A percentile compares a stretch with the other conserved stretches of the same genome.
Conservation (phyloP, 2,888 invertebrate genomes). For the Desoria tigrina region DNA sequence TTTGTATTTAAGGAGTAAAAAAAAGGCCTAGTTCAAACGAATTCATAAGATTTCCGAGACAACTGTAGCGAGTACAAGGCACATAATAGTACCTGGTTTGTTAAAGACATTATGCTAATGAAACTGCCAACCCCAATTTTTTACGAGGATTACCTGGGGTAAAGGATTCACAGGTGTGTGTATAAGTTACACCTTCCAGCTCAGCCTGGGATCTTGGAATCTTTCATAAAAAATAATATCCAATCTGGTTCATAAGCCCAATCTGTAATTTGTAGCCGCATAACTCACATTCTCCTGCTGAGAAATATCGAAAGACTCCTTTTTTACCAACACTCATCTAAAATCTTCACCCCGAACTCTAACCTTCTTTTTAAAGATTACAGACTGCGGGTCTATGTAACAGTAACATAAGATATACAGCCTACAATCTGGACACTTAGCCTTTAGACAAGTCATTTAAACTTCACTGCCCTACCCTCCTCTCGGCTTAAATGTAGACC, state of each 20-base stretch:
- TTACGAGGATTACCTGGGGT: constrained; percentile 14
- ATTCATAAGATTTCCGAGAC: too few species aligned
- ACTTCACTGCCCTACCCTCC: constrained; percentile 21
- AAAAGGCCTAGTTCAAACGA: too few species aligned
- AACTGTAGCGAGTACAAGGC: not conserved
- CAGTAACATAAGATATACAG: too few species aligned
- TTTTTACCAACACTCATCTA: too few species aligned
- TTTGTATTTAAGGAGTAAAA: too few species aligned
- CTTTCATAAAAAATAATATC: not conserved
- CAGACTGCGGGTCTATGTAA: too few species aligned
- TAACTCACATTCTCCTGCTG: constrained; percentile 1
- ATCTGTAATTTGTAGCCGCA: constrained; percentile 12
- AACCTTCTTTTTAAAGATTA: too few species aligned
- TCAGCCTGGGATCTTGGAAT: not conserved
- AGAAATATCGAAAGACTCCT: constrained; percentile 1
- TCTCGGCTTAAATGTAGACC: not conserved
- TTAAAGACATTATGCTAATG: constrained; percentile 17
- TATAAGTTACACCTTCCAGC: constrained; percentile 1
- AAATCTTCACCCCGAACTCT: too few species aligned
- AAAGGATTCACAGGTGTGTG: constrained; percentile 12
- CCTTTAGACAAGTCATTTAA: not conserved
- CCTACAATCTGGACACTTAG: not conserved
- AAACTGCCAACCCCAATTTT: constrained; percentile 14
- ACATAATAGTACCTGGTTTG: constrained; percentile 1
- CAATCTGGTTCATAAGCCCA: constrained; percentile 7